Percentiles rank a stretch among this genome's conserved stretches.
Conservation (phyloP, 92 coral and sea anemone genomes). For the Zoanthus sociatus region DNA sequence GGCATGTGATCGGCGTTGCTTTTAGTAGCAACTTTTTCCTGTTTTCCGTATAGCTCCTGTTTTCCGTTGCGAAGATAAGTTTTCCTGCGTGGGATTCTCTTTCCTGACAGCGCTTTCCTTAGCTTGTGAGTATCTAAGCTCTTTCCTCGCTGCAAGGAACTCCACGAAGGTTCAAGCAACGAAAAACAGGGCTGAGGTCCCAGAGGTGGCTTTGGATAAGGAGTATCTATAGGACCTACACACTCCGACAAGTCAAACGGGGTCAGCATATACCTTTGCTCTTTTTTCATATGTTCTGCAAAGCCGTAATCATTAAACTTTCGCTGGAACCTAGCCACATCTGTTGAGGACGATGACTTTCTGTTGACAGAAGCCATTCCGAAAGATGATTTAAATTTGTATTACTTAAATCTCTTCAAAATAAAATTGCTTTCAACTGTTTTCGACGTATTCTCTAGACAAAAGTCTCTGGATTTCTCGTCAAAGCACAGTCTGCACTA, state of each 20-base stretch:
- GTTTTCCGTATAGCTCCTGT: neutral
- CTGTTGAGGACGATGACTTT: conserved; percentile 4
- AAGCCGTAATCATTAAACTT: neutral
- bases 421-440: neutral
- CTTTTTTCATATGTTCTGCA: neutral
- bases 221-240: neutral
- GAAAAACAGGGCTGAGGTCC: neutral
- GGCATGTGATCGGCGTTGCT: neutral
- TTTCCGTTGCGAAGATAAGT: neutral
- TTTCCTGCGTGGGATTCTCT: neutral
- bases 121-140: neutral
- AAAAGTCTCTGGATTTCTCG: too few species aligned
- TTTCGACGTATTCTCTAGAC: too few species aligned
- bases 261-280: neutral
- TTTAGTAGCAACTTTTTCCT: neutral
- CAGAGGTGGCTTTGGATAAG: conserved; percentile 5
- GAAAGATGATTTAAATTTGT: neutral
- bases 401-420: neutral
- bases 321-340: neutral
- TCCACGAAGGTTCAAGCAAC: neutral
- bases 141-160: neutral
- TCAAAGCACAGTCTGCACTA: too few species aligned
- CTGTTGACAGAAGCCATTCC: neutral
- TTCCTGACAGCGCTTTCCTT: neutral
- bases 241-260: conserved; percentile 19